phyloP scores from a whole-genome alignment of 2,113 vertebrate genomes.

The Tachycineta bicolor region DNA sequence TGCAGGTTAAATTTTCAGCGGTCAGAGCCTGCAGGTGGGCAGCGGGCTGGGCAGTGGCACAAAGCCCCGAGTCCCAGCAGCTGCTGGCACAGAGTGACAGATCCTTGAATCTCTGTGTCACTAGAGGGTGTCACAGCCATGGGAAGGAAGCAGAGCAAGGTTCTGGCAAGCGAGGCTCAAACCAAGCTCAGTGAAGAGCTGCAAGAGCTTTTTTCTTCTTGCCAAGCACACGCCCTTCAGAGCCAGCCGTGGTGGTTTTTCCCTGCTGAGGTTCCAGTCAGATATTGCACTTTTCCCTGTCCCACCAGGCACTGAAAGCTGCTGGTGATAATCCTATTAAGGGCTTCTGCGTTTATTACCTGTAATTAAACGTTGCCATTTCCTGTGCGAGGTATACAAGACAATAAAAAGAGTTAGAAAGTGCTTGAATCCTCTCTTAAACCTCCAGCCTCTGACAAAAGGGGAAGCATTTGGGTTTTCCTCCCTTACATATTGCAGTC shows the following conservation, averaged over 20 bases:
- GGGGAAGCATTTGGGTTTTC: neutral
- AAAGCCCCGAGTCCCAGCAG: neutral
- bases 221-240: neutral
- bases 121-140: constrained; percentile 19
- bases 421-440: constrained; percentile 25
- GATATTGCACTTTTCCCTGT: neutral
- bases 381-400: neutral
- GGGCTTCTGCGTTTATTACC: neutral
- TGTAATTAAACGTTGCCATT: constrained; percentile 20
- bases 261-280: neutral
- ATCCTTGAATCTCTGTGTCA: neutral
- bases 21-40: neutral
- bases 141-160: neutral
- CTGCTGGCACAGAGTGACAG: neutral
- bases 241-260: neutral
- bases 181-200: rapidly evolving
- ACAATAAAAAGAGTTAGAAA: neutral
- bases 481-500: neutral
- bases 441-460: neutral
- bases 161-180: rapidly evolving
- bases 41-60: neutral
- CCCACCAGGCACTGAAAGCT: neutral
- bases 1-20: neutral
- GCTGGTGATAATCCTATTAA: neutral
- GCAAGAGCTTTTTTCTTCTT: neutral